A percentile compares a stretch with the other conserved stretches of the same genome.
Evolutionary conservation across 2,797 vertebrate species (phyloP).

Genomic region (Sylvia borin): DNA sequence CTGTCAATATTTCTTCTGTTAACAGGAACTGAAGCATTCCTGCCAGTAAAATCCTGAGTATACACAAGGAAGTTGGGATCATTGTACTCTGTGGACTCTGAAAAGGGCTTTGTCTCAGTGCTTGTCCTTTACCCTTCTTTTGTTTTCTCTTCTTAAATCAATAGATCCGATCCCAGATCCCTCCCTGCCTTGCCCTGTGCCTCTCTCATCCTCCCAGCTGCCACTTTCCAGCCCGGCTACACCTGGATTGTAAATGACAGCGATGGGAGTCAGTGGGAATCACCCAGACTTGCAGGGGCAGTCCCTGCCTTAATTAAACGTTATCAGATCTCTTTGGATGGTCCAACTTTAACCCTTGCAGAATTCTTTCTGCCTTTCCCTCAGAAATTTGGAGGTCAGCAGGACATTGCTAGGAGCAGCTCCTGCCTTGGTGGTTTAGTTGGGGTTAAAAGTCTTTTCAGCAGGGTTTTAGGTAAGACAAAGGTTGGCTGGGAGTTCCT

Average conservation of each 20-base stretch:
- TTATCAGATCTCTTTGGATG: neutral
- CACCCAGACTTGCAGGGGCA: neutral
- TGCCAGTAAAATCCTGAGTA: neutral
- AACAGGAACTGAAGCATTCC: neutral
- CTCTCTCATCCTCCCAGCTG: neutral
- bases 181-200: neutral
- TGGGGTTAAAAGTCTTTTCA: neutral
- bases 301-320: neutral
- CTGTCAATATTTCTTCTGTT: neutral
- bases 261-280: neutral
- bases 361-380: neutral
- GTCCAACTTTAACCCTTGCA: neutral
- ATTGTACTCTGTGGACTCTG: neutral
- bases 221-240: neutral
- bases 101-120: neutral
- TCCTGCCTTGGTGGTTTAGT: neutral
- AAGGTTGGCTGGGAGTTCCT: neutral
- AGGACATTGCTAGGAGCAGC: neutral
- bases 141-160: neutral
- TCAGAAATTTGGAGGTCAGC: neutral
- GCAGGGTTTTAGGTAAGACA: neutral
- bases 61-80: neutral
- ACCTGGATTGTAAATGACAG: neutral
- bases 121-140: neutral
- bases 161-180: neutral